A percentile compares a stretch with the other conserved stretches of the same genome.
Evolutionary conservation across 2,113 vertebrate genomes (phyloP).

Genomic region (Psilopsiagon aymara): DNA sequence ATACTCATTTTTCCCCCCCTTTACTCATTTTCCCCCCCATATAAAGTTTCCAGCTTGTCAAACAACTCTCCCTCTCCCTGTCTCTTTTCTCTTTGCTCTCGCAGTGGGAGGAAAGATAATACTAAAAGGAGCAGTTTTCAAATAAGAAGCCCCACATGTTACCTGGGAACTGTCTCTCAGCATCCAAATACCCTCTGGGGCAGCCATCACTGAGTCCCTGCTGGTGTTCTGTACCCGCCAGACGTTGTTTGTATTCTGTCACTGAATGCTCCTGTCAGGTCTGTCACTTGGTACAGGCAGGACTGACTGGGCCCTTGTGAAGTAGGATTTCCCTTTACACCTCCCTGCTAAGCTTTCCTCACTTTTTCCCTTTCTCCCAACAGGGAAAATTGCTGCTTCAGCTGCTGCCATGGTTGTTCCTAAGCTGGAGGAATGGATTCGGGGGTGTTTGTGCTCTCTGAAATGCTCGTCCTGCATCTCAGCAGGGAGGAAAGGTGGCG

Average conservation of each 20-base stretch:
- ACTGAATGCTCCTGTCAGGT: not conserved
- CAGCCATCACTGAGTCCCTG: not conserved
- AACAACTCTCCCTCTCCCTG: slow-evolving; percentile 7
- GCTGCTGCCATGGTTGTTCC: not conserved
- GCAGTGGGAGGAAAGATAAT: slow-evolving; percentile 49
- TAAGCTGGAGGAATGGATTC: not conserved
- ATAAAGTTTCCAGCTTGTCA: slow-evolving; percentile 53
- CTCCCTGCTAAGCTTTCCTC: not conserved
- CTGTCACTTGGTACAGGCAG: slow-evolving; percentile 16
- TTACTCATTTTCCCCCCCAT: slow-evolving; percentile 4
- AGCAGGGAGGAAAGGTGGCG: accelerated
- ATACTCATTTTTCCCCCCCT: too few species aligned
- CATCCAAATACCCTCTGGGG: slow-evolving; percentile 29
- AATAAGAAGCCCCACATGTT: slow-evolving; percentile 53
- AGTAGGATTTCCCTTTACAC: slow-evolving; percentile 15
- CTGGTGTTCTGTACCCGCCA: not conserved
- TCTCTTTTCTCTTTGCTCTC: slow-evolving; percentile 32
- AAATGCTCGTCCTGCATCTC: not conserved
- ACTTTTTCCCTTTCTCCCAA: not conserved
- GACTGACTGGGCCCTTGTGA: not conserved
- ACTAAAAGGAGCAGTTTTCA: slow-evolving; percentile 39
- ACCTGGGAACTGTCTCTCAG: slow-evolving; percentile 44
- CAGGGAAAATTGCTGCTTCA: not conserved
- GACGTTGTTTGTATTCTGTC: slow-evolving; percentile 10
- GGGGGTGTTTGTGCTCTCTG: not conserved